These are phyloP conservation scores for Isichthys henryi DNA, from an alignment of 2,113 vertebrate genomes.

Conservation along the genomic window DNA sequence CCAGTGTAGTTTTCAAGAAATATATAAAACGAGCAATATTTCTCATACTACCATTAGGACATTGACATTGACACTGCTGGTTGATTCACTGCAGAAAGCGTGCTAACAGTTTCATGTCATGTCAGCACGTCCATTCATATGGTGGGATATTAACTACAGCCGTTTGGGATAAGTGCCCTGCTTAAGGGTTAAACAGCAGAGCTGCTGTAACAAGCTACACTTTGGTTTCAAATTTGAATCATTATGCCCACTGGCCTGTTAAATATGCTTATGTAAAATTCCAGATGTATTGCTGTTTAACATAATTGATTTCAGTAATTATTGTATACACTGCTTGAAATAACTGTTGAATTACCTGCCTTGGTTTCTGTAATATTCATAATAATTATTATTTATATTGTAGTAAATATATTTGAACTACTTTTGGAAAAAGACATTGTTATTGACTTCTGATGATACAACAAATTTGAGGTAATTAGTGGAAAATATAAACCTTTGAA, in stretches of 20 bases:
- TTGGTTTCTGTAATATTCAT: not conserved
- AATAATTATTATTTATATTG: not conserved
- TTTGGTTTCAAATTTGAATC: not conserved
- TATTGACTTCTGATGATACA: not conserved
- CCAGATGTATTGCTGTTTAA: not conserved
- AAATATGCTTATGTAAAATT: not conserved
- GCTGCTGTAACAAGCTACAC: not conserved
- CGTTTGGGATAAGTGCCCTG: not conserved
- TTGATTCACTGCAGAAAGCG: not conserved
- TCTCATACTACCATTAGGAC: not conserved
- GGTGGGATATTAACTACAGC: not conserved
- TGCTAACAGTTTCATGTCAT: not conserved
- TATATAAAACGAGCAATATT: not conserved
- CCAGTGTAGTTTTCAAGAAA: not conserved
- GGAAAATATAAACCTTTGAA: not conserved
- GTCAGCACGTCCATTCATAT: not conserved
- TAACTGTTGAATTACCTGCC: not conserved
- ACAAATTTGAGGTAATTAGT: not conserved
- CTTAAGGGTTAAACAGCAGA: not conserved
- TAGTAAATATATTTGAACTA: not conserved
- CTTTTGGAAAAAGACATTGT: not conserved
- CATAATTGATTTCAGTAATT: not conserved
- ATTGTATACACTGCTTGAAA: not conserved
- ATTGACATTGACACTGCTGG: not conserved
- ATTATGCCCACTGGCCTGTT: not conserved